Evolutionary conservation across 2,797 vertebrate genomes (phyloP), one percentile per base, ranked within the genome.

Genomic region (Bryconaethiops microstoma): DNA sequence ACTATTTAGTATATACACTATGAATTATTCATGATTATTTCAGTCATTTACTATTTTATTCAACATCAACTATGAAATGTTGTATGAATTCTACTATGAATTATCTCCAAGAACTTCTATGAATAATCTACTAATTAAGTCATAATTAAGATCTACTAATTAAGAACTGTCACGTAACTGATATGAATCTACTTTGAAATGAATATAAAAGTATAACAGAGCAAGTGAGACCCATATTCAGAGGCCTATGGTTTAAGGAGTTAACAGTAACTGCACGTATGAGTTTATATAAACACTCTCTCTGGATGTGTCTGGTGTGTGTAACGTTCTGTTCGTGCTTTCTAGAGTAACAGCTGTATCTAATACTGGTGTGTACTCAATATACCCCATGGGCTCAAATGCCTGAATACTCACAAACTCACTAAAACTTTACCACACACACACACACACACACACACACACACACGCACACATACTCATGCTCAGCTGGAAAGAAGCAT

Each of bases 281-380:
- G 8, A 19, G 60, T 67, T 67, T 72, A 59, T 63, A 40, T 71
- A 64, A 62, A 73, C 64, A 62, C 65, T 64, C 40, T 35, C 25
- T 62, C 55, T 17, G 42, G n/a, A 29, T 29, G 29, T 29, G 29
- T 29, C 29, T 29, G 29, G 50, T 42, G 19, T 60, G 50, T 70
- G 75, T 55, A 68, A 80, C 80, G 67, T 5, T 1, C 19, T 50
- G 14, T 45, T 82, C 76, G 79, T 52, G 78, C 69, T 77, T 59
- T 62, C 75, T 76, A 21, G 76, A 78, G 63, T 39, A 78, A 81
- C 88, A 90, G 83, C 85, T 71, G 80, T 45, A 73, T 81, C 86
- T 88, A 77, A 85, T 69, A 74, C 79, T 57, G 79, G 62, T 76
- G 76, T 29, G 29, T 29, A 29, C 29, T 29, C 29, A 29, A 3